Evolutionary conservation across 2,113 vertebrate genomes (phyloP).

Genomic region (Hylia prasina): DNA sequence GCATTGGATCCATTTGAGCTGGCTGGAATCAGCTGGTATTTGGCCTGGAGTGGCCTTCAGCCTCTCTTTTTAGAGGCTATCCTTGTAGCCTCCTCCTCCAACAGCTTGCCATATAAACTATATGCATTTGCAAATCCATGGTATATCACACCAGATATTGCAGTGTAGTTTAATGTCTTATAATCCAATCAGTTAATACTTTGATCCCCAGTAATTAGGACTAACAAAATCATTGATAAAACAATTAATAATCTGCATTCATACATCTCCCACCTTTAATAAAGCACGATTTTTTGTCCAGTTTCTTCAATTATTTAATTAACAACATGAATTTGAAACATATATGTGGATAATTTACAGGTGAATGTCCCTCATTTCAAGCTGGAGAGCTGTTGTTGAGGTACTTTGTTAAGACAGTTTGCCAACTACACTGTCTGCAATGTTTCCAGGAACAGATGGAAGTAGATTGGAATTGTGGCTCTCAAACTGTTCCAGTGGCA

Average conservation of each 20-base stretch:
- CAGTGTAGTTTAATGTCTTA: neutral
- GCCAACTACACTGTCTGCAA: neutral
- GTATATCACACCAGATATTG: neutral
- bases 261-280: neutral
- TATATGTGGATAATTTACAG: neutral
- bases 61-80: neutral
- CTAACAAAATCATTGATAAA: neutral
- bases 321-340: neutral
- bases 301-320: neutral
- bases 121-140: neutral
- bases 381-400: neutral
- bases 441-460: neutral
- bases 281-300: neutral
- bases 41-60: neutral
- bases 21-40: neutral
- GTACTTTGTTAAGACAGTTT: neutral
- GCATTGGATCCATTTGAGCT: fast-evolving
- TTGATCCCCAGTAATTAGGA: neutral
- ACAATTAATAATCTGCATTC: neutral
- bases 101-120: neutral
- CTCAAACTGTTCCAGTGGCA: neutral
- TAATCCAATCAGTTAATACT: neutral
- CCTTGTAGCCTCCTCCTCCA: neutral
- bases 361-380: neutral
- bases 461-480: neutral